phyloP scores from a whole-genome alignment of 1,140 invertebrate species.

The Leptonema lineaticorne region DNA sequence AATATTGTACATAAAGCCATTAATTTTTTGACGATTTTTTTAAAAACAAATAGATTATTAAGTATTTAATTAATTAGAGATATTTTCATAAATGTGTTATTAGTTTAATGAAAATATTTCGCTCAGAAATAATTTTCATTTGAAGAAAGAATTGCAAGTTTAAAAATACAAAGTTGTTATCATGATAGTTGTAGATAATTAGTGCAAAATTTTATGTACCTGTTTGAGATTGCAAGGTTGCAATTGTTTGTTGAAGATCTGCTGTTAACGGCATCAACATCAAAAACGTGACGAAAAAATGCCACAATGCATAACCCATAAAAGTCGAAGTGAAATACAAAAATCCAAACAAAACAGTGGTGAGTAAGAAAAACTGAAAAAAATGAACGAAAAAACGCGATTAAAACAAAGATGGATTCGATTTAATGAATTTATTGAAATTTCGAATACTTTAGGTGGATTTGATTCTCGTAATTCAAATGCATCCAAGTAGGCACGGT shows the following conservation, averaged over 20 bases:
- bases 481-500: background rate
- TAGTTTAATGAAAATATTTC: no score
- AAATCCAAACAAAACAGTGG: background rate
- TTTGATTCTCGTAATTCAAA: constrained; percentile 24
- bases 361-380: constrained; percentile 36
- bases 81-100: no score
- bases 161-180: no score
- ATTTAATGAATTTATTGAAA: background rate
- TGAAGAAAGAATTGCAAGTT: no score
- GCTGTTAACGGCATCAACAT: constrained; percentile 27
- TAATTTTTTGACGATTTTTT: no score
- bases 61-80: no score
- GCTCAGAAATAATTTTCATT: no score
- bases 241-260: background rate
- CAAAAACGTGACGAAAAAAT: constrained; percentile 14
- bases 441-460: constrained; percentile 28
- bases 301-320: constrained; percentile 25
- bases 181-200: no score
- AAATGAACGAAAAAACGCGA: background rate
- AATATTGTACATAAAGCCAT: no score
- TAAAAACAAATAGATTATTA: no score
- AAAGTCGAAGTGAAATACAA: constrained; percentile 18
- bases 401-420: background rate
- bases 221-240: background rate
- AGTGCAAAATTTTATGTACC: no score